Base-by-base conservation (phyloP, 2,888 invertebrate species). In the Fragum whitleyi region DNA sequence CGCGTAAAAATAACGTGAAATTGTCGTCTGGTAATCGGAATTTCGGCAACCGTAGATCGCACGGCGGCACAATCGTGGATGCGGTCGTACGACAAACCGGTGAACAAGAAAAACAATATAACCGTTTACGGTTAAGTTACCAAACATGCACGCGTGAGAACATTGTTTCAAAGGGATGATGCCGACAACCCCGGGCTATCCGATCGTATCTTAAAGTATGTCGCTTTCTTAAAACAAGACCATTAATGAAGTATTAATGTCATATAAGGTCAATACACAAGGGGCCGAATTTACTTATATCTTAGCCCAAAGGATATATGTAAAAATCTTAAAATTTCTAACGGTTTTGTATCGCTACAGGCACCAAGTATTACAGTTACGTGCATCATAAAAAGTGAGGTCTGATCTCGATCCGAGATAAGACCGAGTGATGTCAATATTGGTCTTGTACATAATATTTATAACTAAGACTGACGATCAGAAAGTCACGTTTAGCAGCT, bases 221-320 rank as follows among this genome's bases (percentile, higher is more conserved):
- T 14, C 47, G 47, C 47, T 47, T 47, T 26, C 57, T 26, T 61
- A 61, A 61, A 29, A 59, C 23, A 59, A 59, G 29, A 14, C 61
- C n/a, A 29, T 61, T 29, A 61, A 42, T 16, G 7, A 23, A 21
- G 65, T 65, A 65, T 65, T 65, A 65, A 65, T 65, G 65, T 65
- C 65, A 65, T 42, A 28, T 42, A 1, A 39, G 36, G 42, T 23
- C 28, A 32, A 61, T 32, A 61, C n/a, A 61, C 61, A 32, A 61
- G 32, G 26, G 3, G 61, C 61, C 61, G 61, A 61, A 57, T 14
- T 9, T 47, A 47, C 47, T 5, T 26, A 2, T 57, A 57, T 57
- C 57, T 11, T 57, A 7, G 14, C 57, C 57, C 23, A n/a, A 57
- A 57, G 57, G 57, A 26, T 11, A 11, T 26, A 3, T 47, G 16